Evolutionary conservation across 2,113 vertebrate species (phyloP).

Genomic region (Bos indicus): DNA sequence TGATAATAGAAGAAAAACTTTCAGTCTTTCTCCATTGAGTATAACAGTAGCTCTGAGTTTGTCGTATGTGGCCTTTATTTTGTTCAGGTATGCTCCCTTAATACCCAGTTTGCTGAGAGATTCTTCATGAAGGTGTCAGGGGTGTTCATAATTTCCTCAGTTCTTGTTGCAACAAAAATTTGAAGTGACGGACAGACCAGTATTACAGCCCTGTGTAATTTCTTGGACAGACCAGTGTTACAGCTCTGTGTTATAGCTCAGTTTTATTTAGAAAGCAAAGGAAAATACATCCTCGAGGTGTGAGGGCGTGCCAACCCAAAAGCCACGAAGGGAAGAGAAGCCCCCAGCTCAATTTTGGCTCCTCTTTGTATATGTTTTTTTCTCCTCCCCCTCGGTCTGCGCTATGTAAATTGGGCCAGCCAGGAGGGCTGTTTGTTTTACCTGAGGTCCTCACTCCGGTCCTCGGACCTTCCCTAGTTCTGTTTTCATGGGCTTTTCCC

Average conservation of each 20-base stretch:
- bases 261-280: neutral
- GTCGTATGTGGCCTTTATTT: neutral
- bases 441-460: neutral
- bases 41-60: neutral
- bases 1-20: neutral
- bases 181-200: neutral
- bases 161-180: neutral
- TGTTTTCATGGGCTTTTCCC: neutral
- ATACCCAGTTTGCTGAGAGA: neutral
- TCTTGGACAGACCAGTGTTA: neutral
- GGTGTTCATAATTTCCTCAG: neutral
- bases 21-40: neutral
- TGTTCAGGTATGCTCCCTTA: neutral
- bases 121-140: neutral
- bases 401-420: neutral
- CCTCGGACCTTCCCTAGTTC: neutral
- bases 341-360: neutral
- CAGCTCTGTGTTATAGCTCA: neutral
- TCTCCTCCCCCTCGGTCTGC: neutral
- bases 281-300: neutral
- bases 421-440: neutral
- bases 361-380: neutral
- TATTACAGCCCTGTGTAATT: neutral
- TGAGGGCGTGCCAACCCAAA: neutral
- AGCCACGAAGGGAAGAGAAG: neutral